These are phyloP conservation scores for Diarsia brunnea DNA, from an alignment of 2,888 invertebrate species.

Conservation along the genomic window DNA sequence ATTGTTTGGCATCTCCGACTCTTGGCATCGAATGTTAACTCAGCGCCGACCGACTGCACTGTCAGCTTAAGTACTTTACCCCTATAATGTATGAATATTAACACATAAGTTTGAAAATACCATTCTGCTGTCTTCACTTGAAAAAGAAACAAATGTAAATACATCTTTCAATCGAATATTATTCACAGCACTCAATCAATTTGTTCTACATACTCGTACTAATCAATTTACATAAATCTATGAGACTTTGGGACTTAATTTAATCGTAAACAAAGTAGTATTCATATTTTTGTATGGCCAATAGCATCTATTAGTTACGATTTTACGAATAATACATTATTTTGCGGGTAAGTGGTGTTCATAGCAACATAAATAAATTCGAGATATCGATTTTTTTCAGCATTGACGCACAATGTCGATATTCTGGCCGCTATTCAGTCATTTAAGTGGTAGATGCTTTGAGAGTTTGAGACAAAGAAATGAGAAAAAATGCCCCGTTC, in stretches of 20 bases:
- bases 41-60: conserved; percentile 79
- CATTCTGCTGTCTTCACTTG: conserved; percentile 67
- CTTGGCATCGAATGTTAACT: conserved; percentile 87
- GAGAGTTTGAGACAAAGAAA: conserved; percentile 7
- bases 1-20: conserved; percentile 89
- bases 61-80: conserved; percentile 86
- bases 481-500: conserved; percentile 4
- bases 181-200: conserved; percentile 22
- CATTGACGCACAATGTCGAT: conserved; percentile 59
- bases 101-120: conserved; percentile 75
- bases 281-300: not conserved
- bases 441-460: conserved; percentile 21
- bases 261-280: not conserved
- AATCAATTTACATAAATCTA: not conserved
- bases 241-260: not conserved
- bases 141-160: conserved; percentile 47
- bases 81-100: conserved; percentile 86
- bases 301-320: not conserved
- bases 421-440: conserved; percentile 44
- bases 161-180: conserved; percentile 43
- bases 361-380: conserved; percentile 34
- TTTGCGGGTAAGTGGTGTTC: conserved; percentile 2
- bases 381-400: conserved; percentile 50
- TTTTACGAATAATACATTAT: not conserved
- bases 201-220: not conserved